Percentiles rank a stretch among this genome's conserved stretches.
phyloP scores from a whole-genome alignment of 2,888 invertebrate genomes.

The Dione vanillae region DNA sequence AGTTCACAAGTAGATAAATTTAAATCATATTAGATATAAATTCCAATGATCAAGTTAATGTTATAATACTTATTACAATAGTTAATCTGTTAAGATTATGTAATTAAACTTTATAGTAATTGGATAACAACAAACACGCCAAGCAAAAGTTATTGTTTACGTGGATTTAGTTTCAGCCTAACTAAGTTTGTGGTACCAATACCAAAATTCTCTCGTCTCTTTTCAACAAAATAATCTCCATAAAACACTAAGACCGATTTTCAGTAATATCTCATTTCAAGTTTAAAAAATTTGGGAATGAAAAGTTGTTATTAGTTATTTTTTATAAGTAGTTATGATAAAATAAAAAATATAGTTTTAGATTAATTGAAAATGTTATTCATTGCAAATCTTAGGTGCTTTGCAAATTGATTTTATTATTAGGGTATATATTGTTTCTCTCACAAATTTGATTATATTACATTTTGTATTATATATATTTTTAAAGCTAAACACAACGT shows the following conservation, averaged over 20 bases:
- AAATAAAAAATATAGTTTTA: no score
- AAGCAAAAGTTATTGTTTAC: slow-evolving; percentile 18
- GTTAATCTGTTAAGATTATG: not conserved
- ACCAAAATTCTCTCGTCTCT: slow-evolving; percentile 11
- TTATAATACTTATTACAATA: not conserved
- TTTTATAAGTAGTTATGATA: no score
- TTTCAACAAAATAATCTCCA: slow-evolving; percentile 7
- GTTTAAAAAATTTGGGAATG: not conserved
- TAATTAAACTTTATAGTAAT: slow-evolving; percentile 2
- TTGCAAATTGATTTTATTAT: no score
- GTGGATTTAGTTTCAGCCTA: not conserved
- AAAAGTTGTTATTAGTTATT: no score
- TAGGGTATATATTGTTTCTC: no score
- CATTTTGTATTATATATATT: no score
- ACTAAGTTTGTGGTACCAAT: not conserved
- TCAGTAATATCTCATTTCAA: not conserved
- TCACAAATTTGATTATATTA: no score
- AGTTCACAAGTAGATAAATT: no score
- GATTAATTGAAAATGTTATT: no score
- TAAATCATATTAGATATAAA: not conserved
- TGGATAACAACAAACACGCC: slow-evolving; percentile 16
- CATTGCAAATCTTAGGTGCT: no score
- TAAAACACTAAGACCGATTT: not conserved
- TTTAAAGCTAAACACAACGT: no score
- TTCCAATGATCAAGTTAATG: not conserved